These are phyloP conservation scores for Ictidomys tridecemlineatus DNA, from an alignment of 2,113 vertebrate genomes.

Conservation along the genomic window DNA sequence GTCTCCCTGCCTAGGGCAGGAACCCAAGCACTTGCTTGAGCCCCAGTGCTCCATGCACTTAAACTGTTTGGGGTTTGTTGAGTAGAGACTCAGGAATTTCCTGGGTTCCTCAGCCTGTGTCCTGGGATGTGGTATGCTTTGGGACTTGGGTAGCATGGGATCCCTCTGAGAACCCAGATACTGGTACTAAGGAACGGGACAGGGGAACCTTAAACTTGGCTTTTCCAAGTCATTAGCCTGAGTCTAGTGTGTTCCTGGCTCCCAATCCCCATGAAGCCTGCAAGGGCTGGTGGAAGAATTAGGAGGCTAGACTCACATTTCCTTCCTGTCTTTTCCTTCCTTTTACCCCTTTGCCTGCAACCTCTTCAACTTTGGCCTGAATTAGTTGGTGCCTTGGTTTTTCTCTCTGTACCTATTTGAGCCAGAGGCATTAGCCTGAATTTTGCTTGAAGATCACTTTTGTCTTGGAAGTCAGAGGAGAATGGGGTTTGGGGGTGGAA, in stretches of 20 bases:
- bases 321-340: conserved; percentile 5
- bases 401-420: conserved; percentile 60
- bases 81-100: conserved; percentile 48
- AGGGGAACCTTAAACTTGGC: conserved; percentile 22
- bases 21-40: conserved; percentile 25
- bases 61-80: conserved; percentile 24
- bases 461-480: conserved; percentile 43
- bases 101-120: conserved; percentile 51
- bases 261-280: neutral
- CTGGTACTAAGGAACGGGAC: conserved; percentile 72
- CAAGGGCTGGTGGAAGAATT: neutral
- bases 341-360: neutral
- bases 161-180: conserved; percentile 66
- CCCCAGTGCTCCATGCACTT: conserved; percentile 34
- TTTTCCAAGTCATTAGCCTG: neutral
- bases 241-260: neutral
- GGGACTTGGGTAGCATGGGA: neutral
- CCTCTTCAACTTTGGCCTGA: conserved; percentile 62
- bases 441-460: conserved; percentile 55
- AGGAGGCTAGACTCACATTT: conserved; percentile 9
- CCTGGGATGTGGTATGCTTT: conserved; percentile 16
- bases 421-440: conserved; percentile 48
- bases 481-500: neutral
- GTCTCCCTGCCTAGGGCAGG: conserved; percentile 48
- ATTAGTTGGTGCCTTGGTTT: conserved; percentile 73